These are phyloP conservation scores for Cephus rjabovi DNA, from an alignment of 2,888 invertebrate genomes.

Conservation along the genomic window DNA sequence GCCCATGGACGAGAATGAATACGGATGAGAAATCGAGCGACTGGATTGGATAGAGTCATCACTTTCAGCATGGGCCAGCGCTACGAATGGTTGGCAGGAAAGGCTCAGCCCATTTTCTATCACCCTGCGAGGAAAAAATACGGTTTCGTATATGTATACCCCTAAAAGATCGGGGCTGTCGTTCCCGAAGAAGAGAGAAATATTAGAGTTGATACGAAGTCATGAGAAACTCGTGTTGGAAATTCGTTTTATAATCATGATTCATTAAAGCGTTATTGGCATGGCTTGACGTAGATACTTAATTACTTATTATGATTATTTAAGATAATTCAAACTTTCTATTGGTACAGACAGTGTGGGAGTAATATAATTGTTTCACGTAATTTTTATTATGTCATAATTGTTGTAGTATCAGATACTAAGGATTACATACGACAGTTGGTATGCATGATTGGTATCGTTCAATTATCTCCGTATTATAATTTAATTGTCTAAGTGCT, in stretches of 20 bases:
- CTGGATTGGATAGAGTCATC: constrained; percentile 66
- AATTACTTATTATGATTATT: background rate
- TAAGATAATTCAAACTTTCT: background rate
- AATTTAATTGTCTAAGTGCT: background rate
- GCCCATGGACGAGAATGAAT: constrained; percentile 58
- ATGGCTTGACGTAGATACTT: background rate
- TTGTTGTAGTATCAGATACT: background rate
- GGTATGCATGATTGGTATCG: background rate
- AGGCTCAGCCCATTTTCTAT: constrained; percentile 7
- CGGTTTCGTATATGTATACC: background rate
- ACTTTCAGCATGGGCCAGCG: constrained; percentile 29
- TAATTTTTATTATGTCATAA: background rate
- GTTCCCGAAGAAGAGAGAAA: background rate
- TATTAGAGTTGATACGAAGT: background rate
- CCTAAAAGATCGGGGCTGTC: background rate
- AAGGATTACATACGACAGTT: background rate
- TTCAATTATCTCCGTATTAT: background rate
- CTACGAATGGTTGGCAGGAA: constrained; percentile 17
- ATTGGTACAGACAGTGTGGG: background rate
- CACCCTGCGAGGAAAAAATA: background rate
- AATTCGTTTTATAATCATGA: background rate
- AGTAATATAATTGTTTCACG: background rate
- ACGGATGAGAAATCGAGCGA: constrained; percentile 60
- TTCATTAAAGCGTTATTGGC: background rate
- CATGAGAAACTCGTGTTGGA: background rate